Percentiles rank a stretch among this genome's conserved stretches.
Evolutionary conservation across 2,888 invertebrate species (phyloP).

Genomic region (Tortricodes alternella): DNA sequence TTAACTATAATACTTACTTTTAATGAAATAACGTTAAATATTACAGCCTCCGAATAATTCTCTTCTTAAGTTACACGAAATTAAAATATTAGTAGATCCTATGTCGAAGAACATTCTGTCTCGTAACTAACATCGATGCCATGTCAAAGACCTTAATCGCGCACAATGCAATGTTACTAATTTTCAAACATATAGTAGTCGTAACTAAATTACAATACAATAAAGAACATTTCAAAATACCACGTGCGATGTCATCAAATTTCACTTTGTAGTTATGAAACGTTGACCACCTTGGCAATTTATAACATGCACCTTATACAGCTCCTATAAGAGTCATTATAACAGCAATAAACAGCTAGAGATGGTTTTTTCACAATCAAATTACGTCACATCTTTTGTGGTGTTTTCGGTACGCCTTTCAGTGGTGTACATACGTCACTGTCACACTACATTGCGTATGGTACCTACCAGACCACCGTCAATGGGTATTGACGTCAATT

Average conservation of each 20-base stretch:
- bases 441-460: constrained; percentile 20
- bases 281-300: constrained; percentile 13
- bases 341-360: neutral
- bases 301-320: constrained; percentile 10
- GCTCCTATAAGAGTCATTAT: constrained; percentile 9
- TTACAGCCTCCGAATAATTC: no score
- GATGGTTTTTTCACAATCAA: constrained; percentile 25
- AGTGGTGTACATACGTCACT: constrained; percentile 23
- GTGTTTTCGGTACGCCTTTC: constrained; percentile 32
- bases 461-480: neutral
- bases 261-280: constrained; percentile 37
- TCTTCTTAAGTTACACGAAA: neutral
- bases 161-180: constrained; percentile 11
- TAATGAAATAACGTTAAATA: no score
- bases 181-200: constrained; percentile 23
- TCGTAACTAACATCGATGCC: constrained; percentile 17
- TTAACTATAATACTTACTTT: no score
- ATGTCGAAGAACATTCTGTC: no score
- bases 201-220: constrained; percentile 31
- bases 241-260: constrained; percentile 34
- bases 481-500: constrained; percentile 20
- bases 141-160: constrained; percentile 14
- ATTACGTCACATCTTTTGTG: constrained; percentile 37
- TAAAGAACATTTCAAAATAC: constrained; percentile 31
- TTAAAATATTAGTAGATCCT: no score